Base-by-base conservation (phyloP, 2,888 invertebrate genomes). In the Lymantria dispar region DNA sequence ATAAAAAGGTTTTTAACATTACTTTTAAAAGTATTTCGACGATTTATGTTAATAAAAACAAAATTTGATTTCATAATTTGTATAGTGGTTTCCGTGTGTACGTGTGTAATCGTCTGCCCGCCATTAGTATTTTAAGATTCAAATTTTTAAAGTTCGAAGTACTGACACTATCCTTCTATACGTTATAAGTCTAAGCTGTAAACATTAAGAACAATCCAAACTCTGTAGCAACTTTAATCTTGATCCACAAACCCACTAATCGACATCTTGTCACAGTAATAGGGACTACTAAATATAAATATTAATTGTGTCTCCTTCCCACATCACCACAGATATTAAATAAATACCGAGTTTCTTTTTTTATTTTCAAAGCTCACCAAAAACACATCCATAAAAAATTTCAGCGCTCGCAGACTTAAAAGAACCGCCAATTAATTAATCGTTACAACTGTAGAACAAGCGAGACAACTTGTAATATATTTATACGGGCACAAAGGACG, bases 381-480 rank as follows among this genome's bases (percentile, higher is more conserved):
- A 61, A 67, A 55, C 54, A 62, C 54, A 53, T 29, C 47, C 60
- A 63, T 61, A 62, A 69, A 60, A 60, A 56, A 55, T 43, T 54
- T 60, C 62, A 57, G 60, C 65, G 60, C 46, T 54, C 61, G 60
- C 62, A 50, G 59, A 63, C 47, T 48, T 59, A 60, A 70, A 67
- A 66, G 58, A 62, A 50, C 43, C 45, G 38, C 42, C 68, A 68
- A 74, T 72, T 76, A 72, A 80, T 79, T 72, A 74, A 74, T 76
- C 54, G 76, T 63, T 59, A 45, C 60, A 58, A 66, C 62, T 63
- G 66, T 72, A 74, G 64, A 73, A 68, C 68, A 68, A 63, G 63
- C 66, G 69, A 72, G 76, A 72, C 70, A 69, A 62, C 72, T 63
- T 70, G 70, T 69, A 78, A 76, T 79, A 73, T 70, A 74, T 77